Conservation (phyloP, 2,888 invertebrate genomes). For the Beris chalybata region DNA sequence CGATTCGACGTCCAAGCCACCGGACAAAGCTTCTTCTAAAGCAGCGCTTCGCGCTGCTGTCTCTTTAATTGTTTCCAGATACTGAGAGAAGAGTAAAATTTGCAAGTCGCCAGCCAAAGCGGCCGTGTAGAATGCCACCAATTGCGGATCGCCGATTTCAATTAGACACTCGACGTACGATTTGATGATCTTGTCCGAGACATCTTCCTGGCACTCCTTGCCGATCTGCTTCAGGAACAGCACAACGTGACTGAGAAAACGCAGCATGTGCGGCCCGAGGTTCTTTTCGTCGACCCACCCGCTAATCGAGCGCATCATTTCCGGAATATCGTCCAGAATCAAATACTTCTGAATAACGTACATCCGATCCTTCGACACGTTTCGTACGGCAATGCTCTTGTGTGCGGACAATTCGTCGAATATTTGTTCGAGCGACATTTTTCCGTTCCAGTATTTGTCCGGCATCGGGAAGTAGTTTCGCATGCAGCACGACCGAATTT, state of each 20-base stretch:
- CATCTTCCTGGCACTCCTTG: slow-evolving; percentile 67
- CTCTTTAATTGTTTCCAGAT: slow-evolving; percentile 70
- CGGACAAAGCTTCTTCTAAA: slow-evolving; percentile 70
- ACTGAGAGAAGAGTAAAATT: slow-evolving; percentile 66
- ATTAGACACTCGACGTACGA: slow-evolving; percentile 74
- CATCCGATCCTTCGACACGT: slow-evolving; percentile 63
- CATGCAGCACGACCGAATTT: slow-evolving; percentile 65
- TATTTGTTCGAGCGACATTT: slow-evolving; percentile 68
- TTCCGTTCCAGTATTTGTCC: slow-evolving; percentile 70
- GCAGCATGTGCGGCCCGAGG: slow-evolving; percentile 54
- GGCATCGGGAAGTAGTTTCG: slow-evolving; percentile 63
- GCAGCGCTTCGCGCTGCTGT: slow-evolving; percentile 62
- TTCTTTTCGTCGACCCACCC: slow-evolving; percentile 63
- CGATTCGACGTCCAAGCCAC: slow-evolving; percentile 79
- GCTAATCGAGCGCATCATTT: slow-evolving; percentile 71
- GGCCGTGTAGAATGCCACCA: slow-evolving; percentile 85
- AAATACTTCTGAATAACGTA: slow-evolving; percentile 82
- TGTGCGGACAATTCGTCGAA: slow-evolving; percentile 69
- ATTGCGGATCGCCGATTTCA: slow-evolving; percentile 70
- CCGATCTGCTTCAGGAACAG: slow-evolving; percentile 81
- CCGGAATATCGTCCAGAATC: slow-evolving; percentile 78
- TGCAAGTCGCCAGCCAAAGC: slow-evolving; percentile 71
- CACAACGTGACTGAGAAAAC: slow-evolving; percentile 85
- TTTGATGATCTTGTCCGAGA: slow-evolving; percentile 75
- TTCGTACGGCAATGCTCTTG: slow-evolving; percentile 59